These are phyloP conservation scores for Murina feae DNA, from an alignment of 2,113 vertebrate genomes.

Conservation along the genomic window DNA sequence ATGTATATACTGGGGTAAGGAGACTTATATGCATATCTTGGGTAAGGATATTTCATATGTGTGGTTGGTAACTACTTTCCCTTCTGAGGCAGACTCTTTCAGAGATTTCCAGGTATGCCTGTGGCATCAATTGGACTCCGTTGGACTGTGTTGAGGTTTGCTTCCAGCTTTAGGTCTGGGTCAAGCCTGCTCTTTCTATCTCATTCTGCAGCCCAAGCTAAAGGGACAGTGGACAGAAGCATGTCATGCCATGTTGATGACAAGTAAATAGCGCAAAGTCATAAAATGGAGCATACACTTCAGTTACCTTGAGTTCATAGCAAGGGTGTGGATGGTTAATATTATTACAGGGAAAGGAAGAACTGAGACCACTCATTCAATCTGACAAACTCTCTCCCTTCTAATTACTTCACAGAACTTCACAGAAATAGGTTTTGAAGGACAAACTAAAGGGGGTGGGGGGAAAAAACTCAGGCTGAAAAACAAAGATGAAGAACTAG, in stretches of 20 bases:
- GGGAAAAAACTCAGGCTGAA: neutral
- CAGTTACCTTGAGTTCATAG: neutral
- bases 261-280: neutral
- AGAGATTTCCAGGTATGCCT: neutral
- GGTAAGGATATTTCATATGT: neutral
- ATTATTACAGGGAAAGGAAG: neutral
- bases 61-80: neutral
- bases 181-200: neutral
- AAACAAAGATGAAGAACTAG: neutral
- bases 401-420: neutral
- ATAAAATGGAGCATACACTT: accelerated
- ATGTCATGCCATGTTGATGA: no score
- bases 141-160: neutral
- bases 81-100: neutral
- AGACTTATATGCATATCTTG: neutral
- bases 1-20: neutral
- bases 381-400: neutral
- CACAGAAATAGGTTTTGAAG: neutral
- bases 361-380: neutral
- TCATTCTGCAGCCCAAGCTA: neutral
- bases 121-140: neutral
- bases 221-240: neutral
- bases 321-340: neutral
- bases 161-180: neutral
- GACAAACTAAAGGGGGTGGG: neutral